Conservation (phyloP, 2,797 vertebrate genomes). For the Pitangus sulphuratus region DNA sequence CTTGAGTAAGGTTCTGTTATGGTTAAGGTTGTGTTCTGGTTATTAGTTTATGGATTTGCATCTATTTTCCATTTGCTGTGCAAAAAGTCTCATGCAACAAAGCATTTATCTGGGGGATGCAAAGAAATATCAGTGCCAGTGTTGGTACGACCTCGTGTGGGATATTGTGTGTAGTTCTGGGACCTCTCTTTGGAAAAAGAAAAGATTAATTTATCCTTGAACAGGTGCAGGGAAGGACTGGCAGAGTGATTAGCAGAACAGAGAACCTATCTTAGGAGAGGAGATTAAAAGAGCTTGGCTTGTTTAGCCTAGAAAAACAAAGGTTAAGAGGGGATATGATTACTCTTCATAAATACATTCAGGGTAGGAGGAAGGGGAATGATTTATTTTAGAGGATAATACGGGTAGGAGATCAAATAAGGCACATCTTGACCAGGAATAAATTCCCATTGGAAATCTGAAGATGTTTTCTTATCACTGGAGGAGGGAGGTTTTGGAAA, state of each 20-base stretch:
- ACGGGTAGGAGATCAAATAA: not conserved
- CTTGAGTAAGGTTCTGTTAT: not conserved
- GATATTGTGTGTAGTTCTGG: not conserved
- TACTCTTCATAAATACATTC: constrained; percentile 56
- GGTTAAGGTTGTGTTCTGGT: not conserved
- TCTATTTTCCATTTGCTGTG: not conserved
- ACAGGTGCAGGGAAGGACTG: constrained; percentile 14
- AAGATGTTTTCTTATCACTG: not conserved
- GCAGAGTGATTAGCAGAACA: constrained; percentile 25
- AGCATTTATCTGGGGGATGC: not conserved
- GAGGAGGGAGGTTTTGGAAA: not conserved
- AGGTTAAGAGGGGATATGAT: constrained; percentile 68
- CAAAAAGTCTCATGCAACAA: not conserved
- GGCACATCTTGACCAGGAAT: not conserved
- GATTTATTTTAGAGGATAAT: constrained; percentile 2
- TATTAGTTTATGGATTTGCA: not conserved
- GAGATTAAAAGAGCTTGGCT: constrained; percentile 65
- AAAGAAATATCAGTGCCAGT: not conserved
- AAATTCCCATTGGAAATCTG: not conserved
- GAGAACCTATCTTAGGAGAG: constrained; percentile 40
- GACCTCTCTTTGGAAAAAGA: not conserved
- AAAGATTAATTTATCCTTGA: constrained; percentile 38
- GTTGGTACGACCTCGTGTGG: fast-evolving
- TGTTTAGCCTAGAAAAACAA: constrained; percentile 65
- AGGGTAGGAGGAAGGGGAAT: constrained; percentile 73